phyloP scores from a whole-genome alignment of 2,888 invertebrate genomes.

The Xylophagus ater region DNA sequence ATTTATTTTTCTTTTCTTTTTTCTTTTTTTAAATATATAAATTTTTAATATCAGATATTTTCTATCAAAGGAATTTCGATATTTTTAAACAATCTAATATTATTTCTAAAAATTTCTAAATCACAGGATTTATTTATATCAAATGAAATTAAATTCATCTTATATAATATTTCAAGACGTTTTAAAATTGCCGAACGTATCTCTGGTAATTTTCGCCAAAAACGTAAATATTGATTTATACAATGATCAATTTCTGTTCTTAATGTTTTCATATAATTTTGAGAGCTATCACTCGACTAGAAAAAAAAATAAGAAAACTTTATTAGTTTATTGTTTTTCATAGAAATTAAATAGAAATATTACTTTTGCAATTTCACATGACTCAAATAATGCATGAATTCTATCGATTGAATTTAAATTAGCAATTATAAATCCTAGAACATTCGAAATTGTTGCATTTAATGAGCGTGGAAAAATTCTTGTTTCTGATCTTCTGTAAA shows the following conservation, averaged over 20 bases:
- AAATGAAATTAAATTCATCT: constrained; percentile 7
- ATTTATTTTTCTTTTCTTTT: too few species aligned
- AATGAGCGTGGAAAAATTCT: constrained; percentile 52
- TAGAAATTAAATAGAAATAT: constrained; percentile 1
- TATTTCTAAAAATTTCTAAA: constrained; percentile 2
- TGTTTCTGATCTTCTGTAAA: constrained; percentile 56
- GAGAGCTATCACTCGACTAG: constrained; percentile 3
- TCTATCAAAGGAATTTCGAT: too few species aligned
- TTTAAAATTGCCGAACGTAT: constrained; percentile 6
- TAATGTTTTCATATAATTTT: constrained; percentile 6
- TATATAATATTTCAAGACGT: constrained; percentile 9
- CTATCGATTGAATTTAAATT: constrained; percentile 48
- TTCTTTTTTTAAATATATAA: too few species aligned
- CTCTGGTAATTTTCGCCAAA: constrained; percentile 7
- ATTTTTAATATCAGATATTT: too few species aligned
- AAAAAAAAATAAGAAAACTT: background rate
- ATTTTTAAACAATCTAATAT: constrained; percentile 7
- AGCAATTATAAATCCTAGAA: constrained; percentile 60
- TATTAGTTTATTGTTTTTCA: background rate
- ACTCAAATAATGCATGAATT: constrained; percentile 44
- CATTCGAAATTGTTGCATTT: constrained; percentile 27
- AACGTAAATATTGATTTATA: constrained; percentile 5
- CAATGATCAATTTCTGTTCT: constrained; percentile 8
- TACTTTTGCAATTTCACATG: constrained; percentile 44
- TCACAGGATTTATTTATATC: constrained; percentile 2